Base-by-base conservation (phyloP, 1,140 invertebrate genomes). In the Saccostrea cuccullata region DNA sequence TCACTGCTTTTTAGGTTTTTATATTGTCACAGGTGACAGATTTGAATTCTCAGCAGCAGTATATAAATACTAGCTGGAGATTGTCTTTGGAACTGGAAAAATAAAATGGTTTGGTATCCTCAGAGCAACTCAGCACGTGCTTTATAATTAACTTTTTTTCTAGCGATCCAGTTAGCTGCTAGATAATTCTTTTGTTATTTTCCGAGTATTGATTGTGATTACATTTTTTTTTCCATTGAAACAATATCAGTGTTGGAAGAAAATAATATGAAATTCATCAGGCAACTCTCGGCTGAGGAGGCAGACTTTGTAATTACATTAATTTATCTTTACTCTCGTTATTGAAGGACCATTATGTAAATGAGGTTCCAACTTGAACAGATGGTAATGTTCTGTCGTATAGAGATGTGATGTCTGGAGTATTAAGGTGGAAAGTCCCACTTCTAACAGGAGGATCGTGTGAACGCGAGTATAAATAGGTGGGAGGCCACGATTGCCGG, bases 181-280 rank as follows among this genome's bases (percentile, higher is more conserved):
- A 77, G 70, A 77, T 77, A 73, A 26, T 73, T 77, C 23, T 36
- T 26, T 77, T 26, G 70, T 77, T 77, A 77, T 77, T 77, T 73
- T 77, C 26, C 30, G 70, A 30, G 23, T 77, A 77, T 77, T 77
- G 70, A 77, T 30, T 77, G 70, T 12, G 70, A 77, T 77, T 26
- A 11, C 11, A 26, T 77, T 23, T 30, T 77, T 77, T 23, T 77
- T 77, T 77, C 12, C 26, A 30, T 77, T 77, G 70, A 77, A 77
- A 77, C 70, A 36, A 30, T 77, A 36, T 30, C 26, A 77, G 70
- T 77, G 70, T 77, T 36, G 23, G 70, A 26, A 77, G 70, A 77
- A 15, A 36, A 77, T 77, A 15, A 77, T 77, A 26, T 30, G 26
- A 77, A 36, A 77, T 36, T 77, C 70, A 26, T 77, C 70, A 77